Conservation (phyloP, 2,888 invertebrate genomes). For the Brachyopa scutellaris region DNA sequence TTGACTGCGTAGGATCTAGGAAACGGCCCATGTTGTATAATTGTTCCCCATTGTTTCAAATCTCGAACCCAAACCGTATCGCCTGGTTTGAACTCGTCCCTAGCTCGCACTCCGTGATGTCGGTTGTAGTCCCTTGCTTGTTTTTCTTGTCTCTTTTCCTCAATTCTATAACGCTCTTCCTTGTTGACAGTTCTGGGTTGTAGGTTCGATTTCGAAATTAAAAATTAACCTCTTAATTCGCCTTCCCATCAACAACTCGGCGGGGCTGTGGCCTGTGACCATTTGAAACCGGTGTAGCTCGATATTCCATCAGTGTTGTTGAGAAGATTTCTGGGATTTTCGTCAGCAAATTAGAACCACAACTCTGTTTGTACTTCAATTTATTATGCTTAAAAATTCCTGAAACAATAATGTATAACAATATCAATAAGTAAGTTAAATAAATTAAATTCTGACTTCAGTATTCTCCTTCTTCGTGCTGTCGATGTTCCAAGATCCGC, state of each 20-base stretch:
- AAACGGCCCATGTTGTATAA: background rate
- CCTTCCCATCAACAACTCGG: conserved; percentile 19
- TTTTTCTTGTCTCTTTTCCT: background rate
- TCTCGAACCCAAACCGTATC: conserved; percentile 16
- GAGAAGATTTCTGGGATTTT: no score
- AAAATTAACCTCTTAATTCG: conserved; percentile 12
- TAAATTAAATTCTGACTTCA: no score
- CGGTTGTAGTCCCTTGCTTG: background rate
- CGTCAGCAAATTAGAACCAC: no score
- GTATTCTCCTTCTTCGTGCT: no score
- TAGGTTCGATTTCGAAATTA: conserved; percentile 12
- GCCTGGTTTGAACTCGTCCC: background rate
- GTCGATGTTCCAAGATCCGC: no score
- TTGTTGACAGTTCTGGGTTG: background rate
- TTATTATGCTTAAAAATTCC: no score
- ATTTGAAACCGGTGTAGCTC: no score
- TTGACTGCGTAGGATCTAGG: conserved; percentile 7
- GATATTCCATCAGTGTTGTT: background rate
- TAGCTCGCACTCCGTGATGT: background rate
- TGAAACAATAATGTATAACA: no score
- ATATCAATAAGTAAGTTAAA: no score
- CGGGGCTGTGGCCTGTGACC: background rate
- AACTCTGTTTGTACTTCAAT: no score
- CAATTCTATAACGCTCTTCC: background rate
- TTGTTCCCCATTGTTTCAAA: conserved; percentile 10